These are phyloP conservation scores for Lytechinus pictus DNA, from an alignment of 35 echinoderm and acorn worm genomes.

Conservation along the genomic window DNA sequence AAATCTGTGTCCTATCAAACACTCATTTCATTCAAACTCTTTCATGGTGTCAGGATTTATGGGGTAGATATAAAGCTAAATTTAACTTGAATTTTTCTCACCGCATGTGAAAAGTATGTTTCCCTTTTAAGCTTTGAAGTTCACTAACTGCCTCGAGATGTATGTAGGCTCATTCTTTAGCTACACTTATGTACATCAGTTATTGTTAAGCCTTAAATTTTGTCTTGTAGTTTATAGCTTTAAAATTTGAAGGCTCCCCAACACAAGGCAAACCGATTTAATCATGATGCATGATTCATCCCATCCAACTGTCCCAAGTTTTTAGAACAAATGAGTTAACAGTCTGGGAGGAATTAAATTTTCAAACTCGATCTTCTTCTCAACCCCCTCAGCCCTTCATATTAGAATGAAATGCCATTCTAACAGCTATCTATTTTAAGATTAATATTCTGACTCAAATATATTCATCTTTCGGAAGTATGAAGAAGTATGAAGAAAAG, in stretches of 20 bases:
- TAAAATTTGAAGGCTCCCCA: background rate
- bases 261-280: background rate
- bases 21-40: too few species aligned
- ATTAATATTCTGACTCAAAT: background rate
- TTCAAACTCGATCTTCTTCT: background rate
- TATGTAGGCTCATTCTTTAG: background rate
- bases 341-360: background rate
- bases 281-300: conserved; percentile 1
- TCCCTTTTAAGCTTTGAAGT: background rate
- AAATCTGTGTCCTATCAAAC: too few species aligned
- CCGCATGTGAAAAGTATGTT: background rate
- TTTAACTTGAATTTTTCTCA: too few species aligned
- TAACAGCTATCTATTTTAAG: background rate
- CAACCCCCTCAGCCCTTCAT: background rate
- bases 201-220: background rate
- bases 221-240: background rate
- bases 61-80: too few species aligned
- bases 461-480: background rate
- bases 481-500: background rate
- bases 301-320: background rate
- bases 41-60: too few species aligned
- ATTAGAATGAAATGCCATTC: conserved; percentile 3
- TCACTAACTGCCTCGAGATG: background rate
- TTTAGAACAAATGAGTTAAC: background rate
- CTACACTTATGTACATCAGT: background rate